These are phyloP conservation scores for Apolygus lucorum DNA, from an alignment of 1,140 invertebrate genomes.

Conservation along the genomic window DNA sequence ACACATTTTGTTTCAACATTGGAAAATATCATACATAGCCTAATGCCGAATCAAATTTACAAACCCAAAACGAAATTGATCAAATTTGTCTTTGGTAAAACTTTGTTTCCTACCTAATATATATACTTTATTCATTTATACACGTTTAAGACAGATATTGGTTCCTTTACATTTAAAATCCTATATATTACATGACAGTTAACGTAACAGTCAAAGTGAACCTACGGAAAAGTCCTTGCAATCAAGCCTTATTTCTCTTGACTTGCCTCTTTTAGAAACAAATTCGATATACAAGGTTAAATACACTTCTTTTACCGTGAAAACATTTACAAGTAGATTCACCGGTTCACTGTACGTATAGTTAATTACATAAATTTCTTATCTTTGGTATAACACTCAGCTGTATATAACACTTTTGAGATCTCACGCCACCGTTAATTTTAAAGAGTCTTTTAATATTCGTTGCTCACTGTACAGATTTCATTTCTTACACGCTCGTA, in stretches of 20 bases:
- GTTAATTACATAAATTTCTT: slow-evolving; percentile 5
- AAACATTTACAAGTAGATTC: slow-evolving; percentile 6
- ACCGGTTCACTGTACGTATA: slow-evolving; percentile 21
- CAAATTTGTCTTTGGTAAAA: neutral
- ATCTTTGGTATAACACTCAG: slow-evolving; percentile 29
- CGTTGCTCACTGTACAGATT: slow-evolving; percentile 19
- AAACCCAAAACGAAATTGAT: neutral
- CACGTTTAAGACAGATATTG: neutral
- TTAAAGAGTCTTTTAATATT: slow-evolving; percentile 20
- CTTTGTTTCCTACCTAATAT: neutral
- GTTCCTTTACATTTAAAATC: neutral
- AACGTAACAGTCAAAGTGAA: slow-evolving; percentile 8
- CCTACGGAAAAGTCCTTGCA: neutral
- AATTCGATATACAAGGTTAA: too few species aligned
- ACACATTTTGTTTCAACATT: neutral
- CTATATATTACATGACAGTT: slow-evolving; percentile 3
- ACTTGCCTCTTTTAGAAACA: too few species aligned
- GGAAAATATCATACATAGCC: neutral
- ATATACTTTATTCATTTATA: neutral
- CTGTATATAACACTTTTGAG: slow-evolving; percentile 26
- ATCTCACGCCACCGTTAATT: slow-evolving; percentile 11
- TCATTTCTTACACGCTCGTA: slow-evolving; percentile 1
- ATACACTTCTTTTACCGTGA: too few species aligned
- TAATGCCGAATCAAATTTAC: neutral
- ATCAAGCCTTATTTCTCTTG: neutral